Conservation (phyloP, 2,888 invertebrate species). For the Pinctada fucata region DNA sequence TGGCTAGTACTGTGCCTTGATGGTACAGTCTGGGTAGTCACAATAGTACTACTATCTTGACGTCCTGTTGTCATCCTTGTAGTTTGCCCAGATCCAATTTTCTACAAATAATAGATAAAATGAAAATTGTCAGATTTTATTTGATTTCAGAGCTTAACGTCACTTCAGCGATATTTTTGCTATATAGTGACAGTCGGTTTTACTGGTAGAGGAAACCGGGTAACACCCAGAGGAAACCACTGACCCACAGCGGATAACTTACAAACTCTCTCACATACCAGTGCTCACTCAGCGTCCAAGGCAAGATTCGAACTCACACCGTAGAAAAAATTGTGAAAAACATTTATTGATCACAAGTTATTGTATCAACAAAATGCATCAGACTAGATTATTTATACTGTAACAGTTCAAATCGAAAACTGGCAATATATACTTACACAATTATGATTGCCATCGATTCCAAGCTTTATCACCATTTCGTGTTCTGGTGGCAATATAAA, state of each 20-base stretch:
- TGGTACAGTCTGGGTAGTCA: background rate
- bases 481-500: background rate
- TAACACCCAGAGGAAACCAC: background rate
- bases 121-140: background rate
- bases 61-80: background rate
- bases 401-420: background rate
- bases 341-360: background rate
- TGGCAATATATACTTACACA: background rate
- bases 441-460: background rate
- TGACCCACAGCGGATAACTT: background rate
- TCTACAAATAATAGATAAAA: constrained; percentile 1
- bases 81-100: background rate
- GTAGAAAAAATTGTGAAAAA: background rate
- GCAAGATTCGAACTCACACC: background rate
- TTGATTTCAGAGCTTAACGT: background rate
- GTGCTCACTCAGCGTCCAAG: background rate
- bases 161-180: background rate
- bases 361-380: background rate
- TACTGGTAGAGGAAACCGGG: background rate
- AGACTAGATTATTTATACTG: background rate
- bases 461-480: background rate
- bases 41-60: background rate
- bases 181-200: background rate
- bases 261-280: background rate
- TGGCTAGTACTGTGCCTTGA: background rate